Evolutionary conservation across 1,140 invertebrate species (phyloP).

Genomic region (Goniozus legneri): DNA sequence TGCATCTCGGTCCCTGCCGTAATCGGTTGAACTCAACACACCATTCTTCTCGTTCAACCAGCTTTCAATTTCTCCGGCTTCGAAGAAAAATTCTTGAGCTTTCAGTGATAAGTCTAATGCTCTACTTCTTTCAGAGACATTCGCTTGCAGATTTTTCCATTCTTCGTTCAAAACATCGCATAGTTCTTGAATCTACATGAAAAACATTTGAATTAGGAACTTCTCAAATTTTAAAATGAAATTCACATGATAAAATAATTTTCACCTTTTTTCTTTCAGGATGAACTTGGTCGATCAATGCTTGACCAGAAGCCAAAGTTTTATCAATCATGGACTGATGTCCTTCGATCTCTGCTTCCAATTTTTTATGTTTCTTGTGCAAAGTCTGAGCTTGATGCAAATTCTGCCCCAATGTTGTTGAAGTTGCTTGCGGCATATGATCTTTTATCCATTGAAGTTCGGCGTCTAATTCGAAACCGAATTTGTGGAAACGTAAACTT

Average conservation of each 20-base stretch:
- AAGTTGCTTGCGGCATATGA: constrained; percentile 75
- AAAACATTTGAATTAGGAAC: background rate
- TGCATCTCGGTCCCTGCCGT: constrained; percentile 82
- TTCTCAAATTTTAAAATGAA: background rate
- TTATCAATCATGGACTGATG: constrained; percentile 81
- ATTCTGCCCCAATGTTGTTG: constrained; percentile 73
- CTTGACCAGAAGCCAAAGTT: constrained; percentile 69
- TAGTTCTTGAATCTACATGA: constrained; percentile 59
- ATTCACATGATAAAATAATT: too few relatives aligned
- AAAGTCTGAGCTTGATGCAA: constrained; percentile 88
- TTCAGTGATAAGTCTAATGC: constrained; percentile 82
- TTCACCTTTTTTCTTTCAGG: constrained; percentile 72
- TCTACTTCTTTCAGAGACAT: constrained; percentile 67
- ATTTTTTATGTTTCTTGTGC: constrained; percentile 90
- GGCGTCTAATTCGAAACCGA: constrained; percentile 88
- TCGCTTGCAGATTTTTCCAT: constrained; percentile 69
- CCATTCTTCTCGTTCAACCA: constrained; percentile 89
- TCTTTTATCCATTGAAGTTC: constrained; percentile 96
- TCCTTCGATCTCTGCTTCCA: constrained; percentile 80
- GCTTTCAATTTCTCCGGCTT: constrained; percentile 87
- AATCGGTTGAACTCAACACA: constrained; percentile 76
- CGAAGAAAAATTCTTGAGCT: constrained; percentile 86
- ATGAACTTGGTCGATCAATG: constrained; percentile 69
- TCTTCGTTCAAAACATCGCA: constrained; percentile 63
- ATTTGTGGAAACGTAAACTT: constrained; percentile 86